Evolutionary conservation across 2,888 invertebrate species (phyloP), one percentile per base, ranked within the genome.

Genomic region (Petrophora chlorosata): DNA sequence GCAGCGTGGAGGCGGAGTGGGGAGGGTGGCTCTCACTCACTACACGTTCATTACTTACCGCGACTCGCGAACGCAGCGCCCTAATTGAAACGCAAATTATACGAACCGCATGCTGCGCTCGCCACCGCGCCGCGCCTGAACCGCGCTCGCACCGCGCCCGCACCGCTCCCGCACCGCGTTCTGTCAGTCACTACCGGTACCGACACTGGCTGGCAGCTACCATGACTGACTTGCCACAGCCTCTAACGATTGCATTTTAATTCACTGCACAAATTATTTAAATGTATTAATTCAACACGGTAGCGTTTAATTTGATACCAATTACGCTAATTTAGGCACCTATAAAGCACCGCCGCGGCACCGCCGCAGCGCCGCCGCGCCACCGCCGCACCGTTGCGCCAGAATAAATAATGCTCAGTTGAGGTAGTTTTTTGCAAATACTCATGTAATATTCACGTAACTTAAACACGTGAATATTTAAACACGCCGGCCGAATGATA

Each of bases 61-160:
- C 49, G 19, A 29, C 56, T 34, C 26, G 58, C 49, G 19, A 29
- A 41, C 32, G 50, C 35, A 39, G 36, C 36, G 42, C 30, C 53
- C 62, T 61, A 53, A 61, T 64, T 61, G 56, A 57, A 53, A 59
- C 58, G 58, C 56, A 59, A 64, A 64, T 62, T 46, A 56, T 49
- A 53, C 35, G 44, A 13, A 35, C 50, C 52, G 36, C 51, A 43
- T 23, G 33, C 44, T 4, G 12, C 34, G 1, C 19, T 3, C 22
- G 13, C 22, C 40, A 30, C 29, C 15, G 25, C 26, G 15, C 33
- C 28, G 10, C 13, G 3, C 22, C 19, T 19, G 16, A 16, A 5
- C 9, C 19, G 26, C 5, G 9, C 5, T 14, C n/a, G 26, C 19
- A 5, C 3, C 35, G 32, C 13, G n/a, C n/a, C 13, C 32, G 15